phyloP scores from a whole-genome alignment of 2,113 vertebrate species.

The Suricata suricatta region DNA sequence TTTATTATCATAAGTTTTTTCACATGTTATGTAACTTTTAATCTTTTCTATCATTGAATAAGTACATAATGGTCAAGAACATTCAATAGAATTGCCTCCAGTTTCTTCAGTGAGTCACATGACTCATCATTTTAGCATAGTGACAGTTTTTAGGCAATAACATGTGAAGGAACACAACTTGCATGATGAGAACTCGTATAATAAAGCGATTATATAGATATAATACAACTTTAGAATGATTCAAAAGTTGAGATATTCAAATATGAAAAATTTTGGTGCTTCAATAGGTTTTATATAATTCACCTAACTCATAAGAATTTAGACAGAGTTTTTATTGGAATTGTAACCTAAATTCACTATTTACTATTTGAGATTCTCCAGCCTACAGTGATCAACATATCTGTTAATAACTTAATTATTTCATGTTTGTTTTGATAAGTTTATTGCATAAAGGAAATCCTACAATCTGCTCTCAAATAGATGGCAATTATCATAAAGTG shows the following conservation, averaged over 20 bases:
- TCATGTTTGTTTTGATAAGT: conserved; percentile 63
- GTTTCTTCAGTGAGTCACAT: background rate
- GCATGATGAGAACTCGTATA: background rate
- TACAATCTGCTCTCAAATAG: conserved; percentile 58
- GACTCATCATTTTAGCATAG: background rate
- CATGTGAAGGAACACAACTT: background rate
- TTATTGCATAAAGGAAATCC: conserved; percentile 63
- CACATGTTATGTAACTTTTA: background rate
- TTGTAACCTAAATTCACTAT: background rate
- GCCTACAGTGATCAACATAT: background rate
- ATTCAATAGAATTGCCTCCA: background rate
- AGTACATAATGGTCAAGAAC: background rate
- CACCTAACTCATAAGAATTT: background rate
- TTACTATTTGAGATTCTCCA: background rate
- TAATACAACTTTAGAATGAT: background rate
- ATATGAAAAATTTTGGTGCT: background rate
- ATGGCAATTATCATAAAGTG: conserved; percentile 67
- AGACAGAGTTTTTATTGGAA: background rate
- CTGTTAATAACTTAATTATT: conserved; percentile 72
- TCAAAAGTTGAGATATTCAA: background rate
- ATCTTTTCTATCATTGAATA: background rate
- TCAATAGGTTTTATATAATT: background rate
- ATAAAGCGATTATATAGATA: background rate
- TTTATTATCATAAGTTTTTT: background rate
- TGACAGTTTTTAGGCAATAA: background rate